Conservation (phyloP, 2,113 vertebrate species). For the Salvelinus fontinalis region DNA sequence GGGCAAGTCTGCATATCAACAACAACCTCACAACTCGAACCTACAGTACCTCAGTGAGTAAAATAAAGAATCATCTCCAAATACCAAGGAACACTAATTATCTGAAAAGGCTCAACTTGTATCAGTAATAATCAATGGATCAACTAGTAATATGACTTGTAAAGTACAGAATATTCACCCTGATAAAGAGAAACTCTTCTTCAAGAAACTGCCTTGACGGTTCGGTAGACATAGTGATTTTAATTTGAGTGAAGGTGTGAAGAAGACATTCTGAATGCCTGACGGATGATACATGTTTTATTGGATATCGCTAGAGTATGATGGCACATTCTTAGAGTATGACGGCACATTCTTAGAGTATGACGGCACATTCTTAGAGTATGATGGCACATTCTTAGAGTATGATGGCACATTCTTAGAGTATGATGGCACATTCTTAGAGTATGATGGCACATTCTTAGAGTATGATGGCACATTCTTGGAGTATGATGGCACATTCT, state of each 20-base stretch:
- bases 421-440: no score
- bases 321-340: no score
- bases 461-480: no score
- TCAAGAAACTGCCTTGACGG: background rate
- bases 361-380: no score
- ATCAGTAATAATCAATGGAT: background rate
- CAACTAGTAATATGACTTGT: background rate
- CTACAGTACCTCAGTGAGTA: constrained; percentile 59
- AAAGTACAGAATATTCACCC: background rate
- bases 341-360: no score
- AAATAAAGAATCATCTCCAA: constrained; percentile 24
- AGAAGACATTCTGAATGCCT: constrained; percentile 26
- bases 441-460: no score
- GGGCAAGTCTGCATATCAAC: constrained; percentile 51
- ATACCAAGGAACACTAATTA: constrained; percentile 13
- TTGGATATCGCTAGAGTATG: constrained; percentile 50
- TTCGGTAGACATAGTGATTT: constrained; percentile 16
- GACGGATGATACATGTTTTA: constrained; percentile 49
- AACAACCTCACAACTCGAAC: constrained; percentile 4
- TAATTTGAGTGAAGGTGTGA: constrained; percentile 27
- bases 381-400: no score
- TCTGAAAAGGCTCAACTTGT: background rate
- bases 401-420: no score
- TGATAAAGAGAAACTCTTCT: background rate
- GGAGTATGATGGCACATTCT: no score